Evolutionary conservation across 2,113 vertebrate genomes (phyloP).

Genomic region (Genyomyrus donnyi): DNA sequence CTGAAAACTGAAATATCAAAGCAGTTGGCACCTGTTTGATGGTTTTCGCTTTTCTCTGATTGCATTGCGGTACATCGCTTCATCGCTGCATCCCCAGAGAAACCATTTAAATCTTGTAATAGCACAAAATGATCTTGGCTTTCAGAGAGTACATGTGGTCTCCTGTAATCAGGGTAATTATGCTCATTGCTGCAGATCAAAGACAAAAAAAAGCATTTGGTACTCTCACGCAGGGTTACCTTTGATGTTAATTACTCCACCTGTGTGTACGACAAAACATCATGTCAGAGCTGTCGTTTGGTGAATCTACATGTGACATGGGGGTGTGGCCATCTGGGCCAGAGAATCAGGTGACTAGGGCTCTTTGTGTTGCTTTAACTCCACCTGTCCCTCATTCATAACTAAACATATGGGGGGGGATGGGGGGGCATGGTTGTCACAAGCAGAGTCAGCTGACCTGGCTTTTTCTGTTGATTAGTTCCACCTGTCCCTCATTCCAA

Average conservation of each 20-base stretch:
- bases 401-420: not conserved
- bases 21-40: not conserved
- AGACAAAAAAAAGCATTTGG: not conserved
- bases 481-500: not conserved
- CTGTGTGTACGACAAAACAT: not conserved
- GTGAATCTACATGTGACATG: not conserved
- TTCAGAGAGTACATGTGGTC: not conserved
- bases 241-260: slow-evolving; percentile 6
- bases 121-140: slow-evolving; percentile 2
- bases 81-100: not conserved
- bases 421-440: not conserved
- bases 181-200: not conserved
- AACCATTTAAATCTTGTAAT: slow-evolving; percentile 11
- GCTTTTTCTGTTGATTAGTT: not conserved
- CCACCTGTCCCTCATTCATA: not conserved
- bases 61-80: not conserved
- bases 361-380: not conserved
- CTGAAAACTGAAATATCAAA: not conserved
- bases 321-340: not conserved
- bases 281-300: not conserved
- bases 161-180: slow-evolving; percentile 12
- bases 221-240: not conserved
- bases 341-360: not conserved
- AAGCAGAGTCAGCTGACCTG: not conserved
- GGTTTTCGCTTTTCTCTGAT: not conserved